Conservation (phyloP, 2,797 vertebrate species). For the Bucorvus abyssinicus region DNA sequence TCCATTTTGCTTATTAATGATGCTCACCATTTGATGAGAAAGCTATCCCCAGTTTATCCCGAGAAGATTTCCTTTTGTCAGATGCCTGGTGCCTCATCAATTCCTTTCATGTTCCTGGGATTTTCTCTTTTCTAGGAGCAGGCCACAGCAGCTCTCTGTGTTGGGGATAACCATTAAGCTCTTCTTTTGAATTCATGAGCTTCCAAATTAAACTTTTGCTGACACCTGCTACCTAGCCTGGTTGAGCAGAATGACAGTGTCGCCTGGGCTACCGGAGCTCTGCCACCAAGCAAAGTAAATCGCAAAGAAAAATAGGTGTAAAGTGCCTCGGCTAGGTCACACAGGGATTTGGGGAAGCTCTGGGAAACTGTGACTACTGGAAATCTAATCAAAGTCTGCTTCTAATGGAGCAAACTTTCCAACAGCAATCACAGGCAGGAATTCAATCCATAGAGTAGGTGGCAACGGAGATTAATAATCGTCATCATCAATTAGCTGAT, state of each 20-base stretch:
- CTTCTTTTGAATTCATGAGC: constrained; percentile 56
- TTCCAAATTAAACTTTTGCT: constrained; percentile 66
- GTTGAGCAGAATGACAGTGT: neutral
- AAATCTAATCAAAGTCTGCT: neutral
- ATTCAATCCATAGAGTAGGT: constrained; percentile 17
- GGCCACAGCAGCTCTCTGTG: constrained; percentile 44
- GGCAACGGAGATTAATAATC: constrained; percentile 17
- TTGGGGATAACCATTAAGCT: constrained; percentile 40
- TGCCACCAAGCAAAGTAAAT: neutral
- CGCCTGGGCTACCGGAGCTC: neutral
- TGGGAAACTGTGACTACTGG: neutral
- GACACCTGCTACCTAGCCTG: constrained; percentile 61
- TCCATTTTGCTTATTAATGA: constrained; percentile 28
- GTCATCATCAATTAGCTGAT: neutral
- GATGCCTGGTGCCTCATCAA: constrained; percentile 22
- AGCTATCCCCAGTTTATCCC: neutral
- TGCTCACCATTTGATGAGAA: neutral
- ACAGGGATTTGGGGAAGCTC: neutral
- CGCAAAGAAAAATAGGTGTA: neutral
- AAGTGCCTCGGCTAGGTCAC: neutral
- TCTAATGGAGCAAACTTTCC: constrained; percentile 11
- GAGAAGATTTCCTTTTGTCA: neutral
- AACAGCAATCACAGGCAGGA: neutral
- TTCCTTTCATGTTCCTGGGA: constrained; percentile 47
- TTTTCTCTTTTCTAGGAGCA: constrained; percentile 44